Conservation (phyloP, 1,140 invertebrate species). For the Trypoxylus dichotomus region DNA sequence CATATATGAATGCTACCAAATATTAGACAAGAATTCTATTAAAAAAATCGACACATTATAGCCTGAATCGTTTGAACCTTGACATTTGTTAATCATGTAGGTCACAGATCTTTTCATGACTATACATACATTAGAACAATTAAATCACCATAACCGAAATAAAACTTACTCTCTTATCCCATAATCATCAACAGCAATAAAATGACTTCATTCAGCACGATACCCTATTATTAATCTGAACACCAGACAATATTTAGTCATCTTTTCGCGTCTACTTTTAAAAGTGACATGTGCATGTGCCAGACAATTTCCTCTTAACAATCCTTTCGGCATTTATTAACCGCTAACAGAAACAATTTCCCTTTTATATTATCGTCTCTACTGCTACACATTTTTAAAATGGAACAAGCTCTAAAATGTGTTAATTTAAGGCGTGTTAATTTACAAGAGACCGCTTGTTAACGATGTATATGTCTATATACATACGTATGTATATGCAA, state of each 20-base stretch:
- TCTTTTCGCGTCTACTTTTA: not conserved
- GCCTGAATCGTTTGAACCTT: not conserved
- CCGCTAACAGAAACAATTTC: too few relatives aligned
- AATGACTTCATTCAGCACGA: not conserved
- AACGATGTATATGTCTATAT: too few relatives aligned
- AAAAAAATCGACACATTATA: not conserved
- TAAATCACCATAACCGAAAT: conserved; percentile 6
- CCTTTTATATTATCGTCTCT: too few relatives aligned
- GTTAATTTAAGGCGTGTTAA: too few relatives aligned
- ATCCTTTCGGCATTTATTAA: too few relatives aligned
- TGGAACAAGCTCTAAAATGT: too few relatives aligned
- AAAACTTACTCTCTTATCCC: not conserved
- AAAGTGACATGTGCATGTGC: not conserved
- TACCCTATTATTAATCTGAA: not conserved
- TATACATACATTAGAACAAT: not conserved
- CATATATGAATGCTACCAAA: not conserved
- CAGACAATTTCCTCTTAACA: not conserved
- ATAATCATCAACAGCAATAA: not conserved
- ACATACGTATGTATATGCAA: too few relatives aligned
- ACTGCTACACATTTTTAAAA: too few relatives aligned
- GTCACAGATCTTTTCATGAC: not conserved
- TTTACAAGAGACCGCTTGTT: too few relatives aligned
- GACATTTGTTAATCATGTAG: conserved; percentile 9
- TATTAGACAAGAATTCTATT: not conserved
- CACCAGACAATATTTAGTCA: not conserved